These are phyloP conservation scores for Monodelphis domestica DNA, from an alignment of 2,797 vertebrate genomes.

Conservation along the genomic window DNA sequence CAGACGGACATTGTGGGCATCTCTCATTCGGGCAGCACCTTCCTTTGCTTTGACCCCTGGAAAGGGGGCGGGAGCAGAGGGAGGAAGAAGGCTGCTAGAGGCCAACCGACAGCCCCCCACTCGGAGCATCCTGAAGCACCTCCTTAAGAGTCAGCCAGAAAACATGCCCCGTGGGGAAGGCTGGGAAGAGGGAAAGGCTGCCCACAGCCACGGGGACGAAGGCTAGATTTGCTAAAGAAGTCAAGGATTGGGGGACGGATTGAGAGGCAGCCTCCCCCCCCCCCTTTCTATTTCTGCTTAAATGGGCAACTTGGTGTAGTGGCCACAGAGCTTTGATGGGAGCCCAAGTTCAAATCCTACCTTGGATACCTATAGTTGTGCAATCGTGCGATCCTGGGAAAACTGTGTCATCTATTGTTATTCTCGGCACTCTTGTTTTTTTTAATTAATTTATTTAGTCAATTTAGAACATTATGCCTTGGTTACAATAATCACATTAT, in stretches of 20 bases:
- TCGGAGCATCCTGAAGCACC: background rate
- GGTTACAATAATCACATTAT: no score
- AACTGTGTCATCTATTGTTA: background rate
- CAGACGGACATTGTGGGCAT: no score
- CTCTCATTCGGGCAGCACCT: background rate
- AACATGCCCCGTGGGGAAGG: background rate
- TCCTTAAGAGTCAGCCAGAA: background rate
- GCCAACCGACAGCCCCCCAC: background rate
- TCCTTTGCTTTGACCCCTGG: background rate
- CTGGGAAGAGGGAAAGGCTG: background rate
- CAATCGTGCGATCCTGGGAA: background rate
- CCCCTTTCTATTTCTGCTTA: background rate
- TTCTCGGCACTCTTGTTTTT: background rate
- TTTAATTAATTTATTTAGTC: no score
- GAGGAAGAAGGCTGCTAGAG: background rate
- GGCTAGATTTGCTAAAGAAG: background rate
- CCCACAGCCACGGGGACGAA: background rate
- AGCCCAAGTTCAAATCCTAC: background rate
- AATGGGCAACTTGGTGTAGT: background rate
- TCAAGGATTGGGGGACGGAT: no score
- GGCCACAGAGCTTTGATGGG: background rate
- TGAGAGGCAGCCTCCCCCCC: no score
- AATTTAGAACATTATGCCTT: no score
- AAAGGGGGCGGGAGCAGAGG: background rate
- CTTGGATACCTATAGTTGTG: background rate